These are phyloP conservation scores for Hydractinia echinata DNA, from an alignment of 30 jellyfish, hydroid and myxozoan genomes.

Conservation along the genomic window DNA sequence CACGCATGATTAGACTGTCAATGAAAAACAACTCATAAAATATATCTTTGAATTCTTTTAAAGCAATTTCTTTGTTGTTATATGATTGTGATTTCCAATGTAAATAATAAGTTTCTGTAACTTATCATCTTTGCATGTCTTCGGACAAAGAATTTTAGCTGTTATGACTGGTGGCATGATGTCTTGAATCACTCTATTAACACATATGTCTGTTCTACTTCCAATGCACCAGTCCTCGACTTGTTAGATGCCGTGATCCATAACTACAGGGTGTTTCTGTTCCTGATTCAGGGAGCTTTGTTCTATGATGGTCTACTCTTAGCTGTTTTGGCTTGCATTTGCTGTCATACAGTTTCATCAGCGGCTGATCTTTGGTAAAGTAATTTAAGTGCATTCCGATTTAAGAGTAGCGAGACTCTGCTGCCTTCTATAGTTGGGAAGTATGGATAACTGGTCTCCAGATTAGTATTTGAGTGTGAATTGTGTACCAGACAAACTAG, in stretches of 20 bases:
- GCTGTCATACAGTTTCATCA: no score
- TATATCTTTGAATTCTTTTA: no score
- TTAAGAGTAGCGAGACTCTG: no score
- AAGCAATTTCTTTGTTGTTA: no score
- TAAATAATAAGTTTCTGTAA: neutral
- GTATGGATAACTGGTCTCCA: no score
- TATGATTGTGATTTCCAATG: no score
- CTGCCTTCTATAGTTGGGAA: no score
- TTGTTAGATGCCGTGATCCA: neutral
- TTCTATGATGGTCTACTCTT: neutral
- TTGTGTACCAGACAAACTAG: neutral
- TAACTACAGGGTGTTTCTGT: neutral
- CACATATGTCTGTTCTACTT: neutral
- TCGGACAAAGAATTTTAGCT: neutral
- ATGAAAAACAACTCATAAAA: no score
- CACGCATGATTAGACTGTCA: no score
- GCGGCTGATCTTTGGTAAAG: no score
- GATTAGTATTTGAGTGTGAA: no score
- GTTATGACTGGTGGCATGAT: neutral
- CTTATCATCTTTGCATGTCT: neutral
- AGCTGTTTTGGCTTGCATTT: neutral
- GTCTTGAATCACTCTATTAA: no score
- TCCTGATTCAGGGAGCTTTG: neutral
- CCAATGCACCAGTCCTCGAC: conserved; percentile 9
- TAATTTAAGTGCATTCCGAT: neutral